Evolutionary conservation across 2,113 vertebrate species (phyloP).

Genomic region (cattle (Bos taurus)): DNA sequence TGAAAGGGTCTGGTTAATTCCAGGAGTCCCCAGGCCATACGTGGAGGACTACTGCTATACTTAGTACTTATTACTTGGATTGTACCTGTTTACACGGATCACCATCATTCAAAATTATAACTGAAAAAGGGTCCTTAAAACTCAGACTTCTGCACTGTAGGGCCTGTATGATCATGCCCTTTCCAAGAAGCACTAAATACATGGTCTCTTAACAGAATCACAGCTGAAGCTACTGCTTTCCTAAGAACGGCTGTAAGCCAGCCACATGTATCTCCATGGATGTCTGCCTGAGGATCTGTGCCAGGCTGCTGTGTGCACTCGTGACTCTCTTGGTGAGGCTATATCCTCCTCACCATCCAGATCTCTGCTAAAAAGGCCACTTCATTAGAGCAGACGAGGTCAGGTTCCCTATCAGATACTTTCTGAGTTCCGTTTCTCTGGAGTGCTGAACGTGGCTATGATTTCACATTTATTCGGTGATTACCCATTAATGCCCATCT

Average conservation of each 20-base stretch:
- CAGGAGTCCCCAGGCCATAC: not conserved
- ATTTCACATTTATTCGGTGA: not conserved
- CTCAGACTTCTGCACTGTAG: not conserved
- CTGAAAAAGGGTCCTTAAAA: not conserved
- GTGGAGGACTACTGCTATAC: not conserved
- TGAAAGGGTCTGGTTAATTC: not conserved
- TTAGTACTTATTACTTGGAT: not conserved
- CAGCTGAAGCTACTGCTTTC: not conserved
- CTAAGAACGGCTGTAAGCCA: not conserved
- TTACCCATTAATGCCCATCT: not conserved
- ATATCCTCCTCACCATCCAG: not conserved
- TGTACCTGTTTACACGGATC: not conserved
- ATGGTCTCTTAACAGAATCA: not conserved
- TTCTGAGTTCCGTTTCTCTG: not conserved
- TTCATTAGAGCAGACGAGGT: not conserved
- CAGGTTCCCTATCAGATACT: not conserved
- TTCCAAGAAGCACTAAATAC: not conserved
- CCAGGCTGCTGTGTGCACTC: not conserved
- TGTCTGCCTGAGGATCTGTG: not conserved
- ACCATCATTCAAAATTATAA: not conserved
- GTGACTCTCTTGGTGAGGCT: rapidly evolving
- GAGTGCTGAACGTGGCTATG: not conserved
- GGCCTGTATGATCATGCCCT: not conserved
- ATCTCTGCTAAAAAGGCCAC: not conserved
- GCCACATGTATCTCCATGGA: too few relatives aligned